Evolutionary conservation across 2,888 invertebrate species (phyloP), one percentile per base, ranked within the genome.

Genomic region (Troides aeacus): DNA sequence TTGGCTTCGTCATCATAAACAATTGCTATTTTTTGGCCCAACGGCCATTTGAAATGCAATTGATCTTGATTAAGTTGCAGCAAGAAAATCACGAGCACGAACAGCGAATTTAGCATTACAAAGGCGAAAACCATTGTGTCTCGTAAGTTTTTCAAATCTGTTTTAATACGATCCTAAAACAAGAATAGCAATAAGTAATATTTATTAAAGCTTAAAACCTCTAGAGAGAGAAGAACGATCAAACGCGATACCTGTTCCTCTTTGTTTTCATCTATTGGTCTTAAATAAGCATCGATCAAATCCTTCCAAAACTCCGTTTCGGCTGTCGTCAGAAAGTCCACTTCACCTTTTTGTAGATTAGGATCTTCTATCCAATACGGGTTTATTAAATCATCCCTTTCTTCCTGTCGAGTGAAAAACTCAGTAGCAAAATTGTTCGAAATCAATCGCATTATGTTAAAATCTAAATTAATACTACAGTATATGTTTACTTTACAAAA

Each of bases 31-130:
- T 95, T 95, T 86, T 97, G 96, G 84, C 97, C 97, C 78, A 97
- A 95, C 6, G 99, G 99, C 99, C 99, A 99, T 86, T 96, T 96
- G 79, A 99, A 94, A 90, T 99, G 98, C 78, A 99, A 94, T 83
- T 95, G 95, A 86, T 98, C 98, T 94, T 99, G 99, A 93, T 99
- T 98, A 83, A 98, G 94, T 92, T 99, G 99, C 84, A 99, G 95
- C 86, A 99, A 95, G 93, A 99, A 98, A 74, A 99, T 98, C 81
- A 99, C 97, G 81, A 99, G 94, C 78, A 99, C 98, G 94, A 99
- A 99, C 79, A 99, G 94, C 70, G 99, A 97, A 92, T 99, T 99
- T 85, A 99, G 90, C 99, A 99, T 99, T 93, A 99, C 96, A 93
- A 99, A 99, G 74, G 96, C 97, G 87, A 98, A 98, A 73, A 98